Percentiles rank a stretch among this genome's conserved stretches.
These are phyloP conservation scores for Ceyx erithaca DNA, from an alignment of 2,797 vertebrate genomes.

Conservation along the genomic window DNA sequence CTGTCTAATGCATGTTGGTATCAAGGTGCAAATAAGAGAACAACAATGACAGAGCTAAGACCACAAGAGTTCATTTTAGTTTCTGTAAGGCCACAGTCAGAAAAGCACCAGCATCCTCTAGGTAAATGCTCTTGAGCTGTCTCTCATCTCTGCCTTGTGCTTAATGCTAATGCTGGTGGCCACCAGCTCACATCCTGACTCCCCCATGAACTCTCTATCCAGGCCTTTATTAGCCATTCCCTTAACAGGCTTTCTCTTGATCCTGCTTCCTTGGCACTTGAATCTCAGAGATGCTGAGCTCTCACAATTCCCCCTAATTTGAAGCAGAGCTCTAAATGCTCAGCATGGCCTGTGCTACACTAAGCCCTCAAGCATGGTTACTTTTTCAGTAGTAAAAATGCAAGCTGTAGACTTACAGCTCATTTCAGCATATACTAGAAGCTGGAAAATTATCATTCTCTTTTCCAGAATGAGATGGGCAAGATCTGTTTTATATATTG, in stretches of 20 bases:
- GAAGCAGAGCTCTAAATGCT: neutral
- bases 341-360: neutral
- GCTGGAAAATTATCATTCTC: neutral
- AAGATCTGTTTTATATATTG: neutral
- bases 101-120: neutral
- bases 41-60: slow-evolving; percentile 13
- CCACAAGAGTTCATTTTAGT: slow-evolving; percentile 32
- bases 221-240: neutral
- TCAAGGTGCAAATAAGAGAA: slow-evolving; percentile 44
- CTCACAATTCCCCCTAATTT: neutral
- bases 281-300: neutral
- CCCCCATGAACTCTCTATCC: neutral
- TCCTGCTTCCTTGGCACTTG: rapidly evolving
- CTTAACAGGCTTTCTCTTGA: neutral
- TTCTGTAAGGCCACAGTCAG: neutral
- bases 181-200: neutral
- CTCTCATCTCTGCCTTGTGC: neutral
- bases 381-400: neutral
- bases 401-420: neutral
- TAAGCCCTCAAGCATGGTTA: neutral
- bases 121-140: neutral
- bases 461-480: neutral
- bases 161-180: neutral
- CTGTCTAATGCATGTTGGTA: slow-evolving; percentile 43
- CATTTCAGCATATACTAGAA: neutral